These are phyloP conservation scores for Eretmocerus hayati DNA, from an alignment of 2,888 invertebrate genomes.

Conservation along the genomic window DNA sequence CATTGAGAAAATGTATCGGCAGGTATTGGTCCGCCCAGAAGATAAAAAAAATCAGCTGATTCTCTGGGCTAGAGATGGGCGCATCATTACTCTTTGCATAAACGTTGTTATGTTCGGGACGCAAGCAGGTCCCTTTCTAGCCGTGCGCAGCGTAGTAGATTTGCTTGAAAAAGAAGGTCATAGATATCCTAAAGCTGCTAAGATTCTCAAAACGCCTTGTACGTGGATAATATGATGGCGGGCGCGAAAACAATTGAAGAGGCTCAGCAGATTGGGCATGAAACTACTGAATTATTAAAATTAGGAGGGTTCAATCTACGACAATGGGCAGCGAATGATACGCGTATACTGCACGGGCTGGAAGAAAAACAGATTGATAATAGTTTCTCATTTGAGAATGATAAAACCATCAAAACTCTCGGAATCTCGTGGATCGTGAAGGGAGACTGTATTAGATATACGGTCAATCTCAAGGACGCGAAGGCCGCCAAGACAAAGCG, in stretches of 20 bases:
- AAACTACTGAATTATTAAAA: not conserved
- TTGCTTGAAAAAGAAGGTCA: not conserved
- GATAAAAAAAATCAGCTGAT: conserved; percentile 3
- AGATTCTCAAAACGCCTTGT: not conserved
- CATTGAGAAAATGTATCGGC: conserved; percentile 6
- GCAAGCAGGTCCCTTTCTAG: not conserved
- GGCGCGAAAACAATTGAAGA: not conserved
- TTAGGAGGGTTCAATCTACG: conserved; percentile 1
- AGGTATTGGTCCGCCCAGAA: not conserved
- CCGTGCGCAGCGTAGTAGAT: not conserved
- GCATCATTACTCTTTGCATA: not conserved
- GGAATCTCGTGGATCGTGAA: not conserved
- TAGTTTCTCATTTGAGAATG: conserved; percentile 3
- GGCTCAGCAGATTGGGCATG: not conserved
- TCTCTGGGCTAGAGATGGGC: not conserved
- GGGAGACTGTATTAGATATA: not conserved
- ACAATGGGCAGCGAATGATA: conserved; percentile 10
- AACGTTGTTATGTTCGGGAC: conserved; percentile 5
- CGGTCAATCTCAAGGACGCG: not conserved
- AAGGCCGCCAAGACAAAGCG: not conserved
- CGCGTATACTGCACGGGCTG: not conserved
- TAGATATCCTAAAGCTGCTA: not conserved
- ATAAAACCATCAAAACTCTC: not conserved
- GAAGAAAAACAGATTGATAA: not conserved
- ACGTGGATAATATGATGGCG: conserved; percentile 3